Evolutionary conservation across 2,113 vertebrate genomes (phyloP), one percentile per base, ranked within the genome.

Genomic region (Tichodroma muraria): DNA sequence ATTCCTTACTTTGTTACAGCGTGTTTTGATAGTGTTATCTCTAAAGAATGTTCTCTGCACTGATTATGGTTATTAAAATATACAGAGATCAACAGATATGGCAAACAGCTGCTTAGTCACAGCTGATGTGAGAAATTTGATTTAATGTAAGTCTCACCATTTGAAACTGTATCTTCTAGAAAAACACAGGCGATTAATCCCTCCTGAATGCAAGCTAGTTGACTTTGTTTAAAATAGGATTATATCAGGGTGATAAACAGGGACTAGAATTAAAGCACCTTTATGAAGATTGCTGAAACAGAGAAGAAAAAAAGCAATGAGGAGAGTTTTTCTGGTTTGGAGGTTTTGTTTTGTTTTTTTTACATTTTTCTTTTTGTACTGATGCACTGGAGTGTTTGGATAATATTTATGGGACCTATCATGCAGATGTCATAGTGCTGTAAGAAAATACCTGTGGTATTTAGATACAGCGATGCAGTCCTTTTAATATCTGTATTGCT

Each of bases 401-500:
- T 96, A 95, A 90, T 97, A 94, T 88, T 93, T 92, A 80, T 90
- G 93, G 89, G 87, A 78, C 80, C 80, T 93, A 64, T 96, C 89
- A 82, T 82, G 31, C 70, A 45, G 49, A 84, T 96, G 76, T 93
- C 92, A 37, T 64, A 91, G 80, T 69, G 88, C 80, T 96, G 87
- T 59, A 93, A 96, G 90, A 80, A 94, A 96, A 96, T 95, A 94
- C 65, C 89, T 93, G 84, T 91, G 64, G 57, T 95, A 95, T 97
- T 97, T 95, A 95, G 92, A 95, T 91, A 28, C 88, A 93, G 90
- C 2, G 8, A 72, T 82, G 82, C 85, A 97, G 96, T 94, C 90
- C 95, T 94, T 96, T 97, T 96, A 97, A 97, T 96, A 97, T 96
- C 94, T 91, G 72, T 96, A 89, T 79, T 87, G 72, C 90, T 95